Conservation (phyloP, 2,797 vertebrate species). For the Sarcophilus harrisii region DNA sequence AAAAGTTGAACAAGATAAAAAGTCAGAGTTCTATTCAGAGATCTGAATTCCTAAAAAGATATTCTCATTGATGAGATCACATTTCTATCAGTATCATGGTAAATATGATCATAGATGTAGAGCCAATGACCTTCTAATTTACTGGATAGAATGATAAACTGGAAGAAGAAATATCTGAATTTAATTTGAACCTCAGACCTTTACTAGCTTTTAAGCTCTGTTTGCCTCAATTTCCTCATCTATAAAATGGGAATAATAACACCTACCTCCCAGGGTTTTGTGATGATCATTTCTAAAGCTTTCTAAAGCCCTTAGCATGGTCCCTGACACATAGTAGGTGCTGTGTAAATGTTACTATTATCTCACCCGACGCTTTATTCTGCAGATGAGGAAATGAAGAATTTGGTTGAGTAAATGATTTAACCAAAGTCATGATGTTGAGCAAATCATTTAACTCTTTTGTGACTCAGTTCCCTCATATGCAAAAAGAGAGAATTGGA, state of each 20-base stretch:
- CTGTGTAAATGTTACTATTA: neutral
- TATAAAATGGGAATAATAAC: neutral
- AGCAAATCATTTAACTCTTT: neutral
- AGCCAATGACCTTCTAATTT: neutral
- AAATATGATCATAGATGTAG: neutral
- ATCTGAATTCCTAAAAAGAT: neutral
- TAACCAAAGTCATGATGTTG: neutral
- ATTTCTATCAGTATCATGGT: neutral
- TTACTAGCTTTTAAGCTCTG: neutral
- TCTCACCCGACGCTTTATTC: neutral
- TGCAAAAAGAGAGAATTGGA: neutral
- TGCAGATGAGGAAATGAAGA: neutral
- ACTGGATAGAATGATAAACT: neutral
- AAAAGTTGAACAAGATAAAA: neutral
- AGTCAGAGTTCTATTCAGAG: neutral
- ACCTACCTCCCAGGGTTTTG: neutral
- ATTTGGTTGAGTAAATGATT: neutral
- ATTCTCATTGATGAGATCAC: neutral
- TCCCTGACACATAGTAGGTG: neutral
- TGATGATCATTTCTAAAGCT: neutral
- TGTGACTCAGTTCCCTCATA: neutral
- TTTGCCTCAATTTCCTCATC: neutral
- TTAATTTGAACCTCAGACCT: neutral
- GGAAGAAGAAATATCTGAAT: neutral
- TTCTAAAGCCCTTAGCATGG: neutral